Percentiles rank a stretch among this genome's conserved stretches.
Evolutionary conservation across 1,140 invertebrate genomes (phyloP).

Genomic region (Tyrophagus putrescentiae): DNA sequence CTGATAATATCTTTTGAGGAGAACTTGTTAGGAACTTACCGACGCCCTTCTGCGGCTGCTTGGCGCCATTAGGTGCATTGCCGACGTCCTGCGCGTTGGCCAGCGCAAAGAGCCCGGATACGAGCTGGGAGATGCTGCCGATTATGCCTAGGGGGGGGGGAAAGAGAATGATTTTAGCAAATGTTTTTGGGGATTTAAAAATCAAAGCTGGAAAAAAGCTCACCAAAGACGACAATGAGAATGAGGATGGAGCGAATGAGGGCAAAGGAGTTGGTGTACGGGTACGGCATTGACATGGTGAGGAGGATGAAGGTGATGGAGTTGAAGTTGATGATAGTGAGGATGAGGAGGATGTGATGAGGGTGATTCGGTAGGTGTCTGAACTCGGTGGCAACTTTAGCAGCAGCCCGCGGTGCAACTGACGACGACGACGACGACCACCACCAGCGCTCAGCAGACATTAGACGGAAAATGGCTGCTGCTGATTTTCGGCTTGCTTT

Average conservation of each 20-base stretch:
- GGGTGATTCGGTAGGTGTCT: not conserved
- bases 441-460: not conserved
- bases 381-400: not conserved
- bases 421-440: not conserved
- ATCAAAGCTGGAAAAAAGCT: too few relatives aligned
- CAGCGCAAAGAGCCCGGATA: conserved; percentile 10
- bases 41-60: not conserved
- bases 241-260: not conserved
- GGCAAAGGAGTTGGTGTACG: conserved; percentile 8
- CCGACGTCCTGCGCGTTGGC: conserved; percentile 11
- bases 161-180: too few relatives aligned
- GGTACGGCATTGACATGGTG: conserved; percentile 3
- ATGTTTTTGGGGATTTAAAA: too few relatives aligned
- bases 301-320: too few relatives aligned
- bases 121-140: conserved; percentile 12
- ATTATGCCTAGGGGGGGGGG: too few relatives aligned
- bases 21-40: not conserved
- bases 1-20: not conserved
- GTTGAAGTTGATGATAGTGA: too few relatives aligned
- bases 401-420: not conserved
- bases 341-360: not conserved
- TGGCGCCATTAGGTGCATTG: not conserved
- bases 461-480: too few relatives aligned
- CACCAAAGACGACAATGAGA: conserved; percentile 4
- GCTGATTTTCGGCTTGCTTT: too few relatives aligned